Evolutionary conservation across 2,797 vertebrate species (phyloP), one percentile per base, ranked within the genome.

Genomic region (Acipenser ruthenus): DNA sequence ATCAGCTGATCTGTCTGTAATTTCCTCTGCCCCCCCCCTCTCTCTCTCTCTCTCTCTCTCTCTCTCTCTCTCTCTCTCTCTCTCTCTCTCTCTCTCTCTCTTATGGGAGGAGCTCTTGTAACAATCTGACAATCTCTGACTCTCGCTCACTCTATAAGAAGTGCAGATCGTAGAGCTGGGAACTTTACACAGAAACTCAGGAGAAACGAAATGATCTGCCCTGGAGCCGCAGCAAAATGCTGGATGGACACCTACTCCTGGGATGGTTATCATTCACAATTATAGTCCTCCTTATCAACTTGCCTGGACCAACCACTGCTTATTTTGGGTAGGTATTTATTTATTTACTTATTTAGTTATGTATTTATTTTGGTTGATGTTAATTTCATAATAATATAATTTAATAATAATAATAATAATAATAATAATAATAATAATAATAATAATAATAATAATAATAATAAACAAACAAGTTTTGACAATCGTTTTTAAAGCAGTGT

Each of bases 211-310:
- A 98, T 98, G 96, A 92, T 94, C 92, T 93, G 92, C 93, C 87
- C 90, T 90, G 89, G 95, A 86, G 92, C 89, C 85, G 93, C 91
- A 94, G 93, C 95, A 98, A 96, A 90, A 98, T 98, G 95, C 95
- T 94, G 93, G 93, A 91, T 92, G 93, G 94, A 95, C 91, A 92
- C 89, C 89, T 90, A 89, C 88, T 90, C 90, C 92, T 93, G 92
- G 93, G 93, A 92, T 94, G 94, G 93, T 94, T 94, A 91, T 90
- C 89, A 83, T 82, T 91, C 87, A 88, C 89, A 82, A 78, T 90
- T 74, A 81, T 91, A 91, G 88, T 90, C 74, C 78, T 83, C 76
- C 84, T 90, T 72, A 79, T 86, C 84, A 79, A 79, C 90, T 88
- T 87, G 86, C 93, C 91, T 74, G 90, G 88, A 83, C 93, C 92